Percentiles rank a stretch among this genome's conserved stretches.
These are phyloP conservation scores for Pelusios castaneus DNA, from an alignment of 2,113 vertebrate genomes.

Conservation along the genomic window DNA sequence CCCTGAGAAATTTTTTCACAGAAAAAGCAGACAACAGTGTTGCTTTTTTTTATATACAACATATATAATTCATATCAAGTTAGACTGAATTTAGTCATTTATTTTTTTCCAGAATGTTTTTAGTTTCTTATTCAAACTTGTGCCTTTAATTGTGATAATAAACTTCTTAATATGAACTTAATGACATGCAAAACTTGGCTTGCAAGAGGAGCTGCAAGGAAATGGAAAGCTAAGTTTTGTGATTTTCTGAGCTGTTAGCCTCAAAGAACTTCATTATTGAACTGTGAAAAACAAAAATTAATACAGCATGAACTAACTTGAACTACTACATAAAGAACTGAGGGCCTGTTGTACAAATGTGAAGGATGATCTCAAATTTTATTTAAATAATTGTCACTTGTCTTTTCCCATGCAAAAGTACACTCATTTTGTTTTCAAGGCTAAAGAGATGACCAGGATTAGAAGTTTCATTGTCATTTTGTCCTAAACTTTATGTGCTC, in stretches of 20 bases:
- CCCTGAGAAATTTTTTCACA: background rate
- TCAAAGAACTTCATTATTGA: background rate
- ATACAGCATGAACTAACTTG: background rate
- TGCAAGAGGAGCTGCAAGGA: background rate
- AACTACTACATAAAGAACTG: accelerated
- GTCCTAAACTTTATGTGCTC: background rate
- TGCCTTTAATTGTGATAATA: background rate
- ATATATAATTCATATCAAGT: background rate
- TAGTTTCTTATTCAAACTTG: background rate
- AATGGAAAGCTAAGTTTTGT: background rate
- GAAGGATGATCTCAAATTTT: background rate
- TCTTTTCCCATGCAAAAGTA: background rate
- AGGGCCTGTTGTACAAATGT: accelerated
- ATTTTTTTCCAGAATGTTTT: background rate
- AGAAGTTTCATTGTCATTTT: background rate
- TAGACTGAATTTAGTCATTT: background rate
- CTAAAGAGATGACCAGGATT: background rate
- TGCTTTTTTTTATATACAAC: background rate
- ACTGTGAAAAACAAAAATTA: background rate
- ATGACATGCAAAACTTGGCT: background rate
- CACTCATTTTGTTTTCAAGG: too few relatives aligned
- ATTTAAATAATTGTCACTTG: background rate
- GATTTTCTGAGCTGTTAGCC: background rate
- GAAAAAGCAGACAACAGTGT: background rate
- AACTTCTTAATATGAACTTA: background rate